Percentiles rank a stretch among this genome's conserved stretches.
Conservation (phyloP, 2,888 invertebrate species). For the Apodemia hepburni region DNA sequence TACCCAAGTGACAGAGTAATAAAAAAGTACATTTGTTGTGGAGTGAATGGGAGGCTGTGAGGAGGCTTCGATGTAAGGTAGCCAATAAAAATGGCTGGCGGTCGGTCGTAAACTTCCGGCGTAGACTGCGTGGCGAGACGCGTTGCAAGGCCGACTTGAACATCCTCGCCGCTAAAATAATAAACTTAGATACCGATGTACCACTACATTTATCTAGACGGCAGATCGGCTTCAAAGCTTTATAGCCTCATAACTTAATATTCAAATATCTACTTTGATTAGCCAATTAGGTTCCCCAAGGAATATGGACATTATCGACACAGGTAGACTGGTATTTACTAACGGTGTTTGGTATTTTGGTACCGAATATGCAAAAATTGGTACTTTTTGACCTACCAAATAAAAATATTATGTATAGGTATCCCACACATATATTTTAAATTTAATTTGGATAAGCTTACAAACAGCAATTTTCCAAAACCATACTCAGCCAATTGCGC, state of each 20-base stretch:
- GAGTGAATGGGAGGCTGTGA: slow-evolving; percentile 76
- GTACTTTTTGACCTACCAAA: too few species aligned
- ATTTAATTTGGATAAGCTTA: too few species aligned
- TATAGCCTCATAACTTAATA: background rate
- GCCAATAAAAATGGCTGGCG: slow-evolving; percentile 77
- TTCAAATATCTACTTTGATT: too few species aligned
- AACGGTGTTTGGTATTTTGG: too few species aligned
- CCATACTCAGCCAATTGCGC: too few species aligned
- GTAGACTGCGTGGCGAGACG: slow-evolving; percentile 78
- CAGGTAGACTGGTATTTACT: too few species aligned
- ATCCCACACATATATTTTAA: too few species aligned
- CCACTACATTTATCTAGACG: background rate
- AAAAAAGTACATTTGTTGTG: slow-evolving; percentile 76
- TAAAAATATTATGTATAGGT: too few species aligned
- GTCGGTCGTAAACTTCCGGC: slow-evolving; percentile 67
- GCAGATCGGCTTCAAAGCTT: background rate
- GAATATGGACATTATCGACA: too few species aligned
- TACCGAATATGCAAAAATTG: too few species aligned
- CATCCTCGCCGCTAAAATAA: slow-evolving; percentile 41
- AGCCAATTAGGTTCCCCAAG: too few species aligned
- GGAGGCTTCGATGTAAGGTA: slow-evolving; percentile 75
- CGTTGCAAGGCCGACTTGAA: slow-evolving; percentile 40
- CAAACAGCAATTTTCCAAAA: too few species aligned
- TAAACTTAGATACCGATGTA: slow-evolving; percentile 26
- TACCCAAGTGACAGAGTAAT: slow-evolving; percentile 77